phyloP scores from a whole-genome alignment of 2,888 invertebrate species.

The Heliconius ismenius region DNA sequence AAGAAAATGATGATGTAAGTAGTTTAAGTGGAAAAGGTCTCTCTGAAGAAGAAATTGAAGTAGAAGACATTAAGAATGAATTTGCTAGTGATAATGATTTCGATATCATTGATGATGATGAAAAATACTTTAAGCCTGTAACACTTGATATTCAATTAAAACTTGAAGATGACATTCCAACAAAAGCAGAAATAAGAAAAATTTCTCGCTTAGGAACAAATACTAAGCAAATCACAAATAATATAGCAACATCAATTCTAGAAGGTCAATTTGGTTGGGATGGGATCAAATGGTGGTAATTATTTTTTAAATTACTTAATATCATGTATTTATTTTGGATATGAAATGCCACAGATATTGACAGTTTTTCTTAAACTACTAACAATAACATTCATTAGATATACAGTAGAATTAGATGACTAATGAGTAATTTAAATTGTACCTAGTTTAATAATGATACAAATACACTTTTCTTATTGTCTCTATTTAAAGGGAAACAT shows the following conservation, averaged over 20 bases:
- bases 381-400: background rate
- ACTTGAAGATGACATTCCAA: conserved; percentile 34
- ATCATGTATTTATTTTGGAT: background rate
- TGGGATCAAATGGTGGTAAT: conserved; percentile 74
- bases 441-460: no score
- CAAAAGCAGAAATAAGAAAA: conserved; percentile 41
- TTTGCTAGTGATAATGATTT: conserved; percentile 43
- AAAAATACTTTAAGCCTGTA: conserved; percentile 34
- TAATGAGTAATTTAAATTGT: no score
- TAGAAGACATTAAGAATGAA: conserved; percentile 55
- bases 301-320: conserved; percentile 41
- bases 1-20: conserved; percentile 50
- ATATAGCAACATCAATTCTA: conserved; percentile 67
- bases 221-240: conserved; percentile 50
- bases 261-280: conserved; percentile 72
- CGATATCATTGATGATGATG: conserved; percentile 28
- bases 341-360: background rate
- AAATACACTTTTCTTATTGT: no score
- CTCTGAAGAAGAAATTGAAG: conserved; percentile 50
- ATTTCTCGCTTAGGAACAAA: conserved; percentile 42
- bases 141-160: conserved; percentile 38
- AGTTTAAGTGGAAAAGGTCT: conserved; percentile 44
- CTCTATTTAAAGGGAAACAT: no score
- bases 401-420: background rate
- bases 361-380: background rate